A percentile compares a stretch with the other conserved stretches of the same genome.
These are phyloP conservation scores for Microvelia longipes DNA, from an alignment of 1,140 invertebrate species.

Conservation along the genomic window DNA sequence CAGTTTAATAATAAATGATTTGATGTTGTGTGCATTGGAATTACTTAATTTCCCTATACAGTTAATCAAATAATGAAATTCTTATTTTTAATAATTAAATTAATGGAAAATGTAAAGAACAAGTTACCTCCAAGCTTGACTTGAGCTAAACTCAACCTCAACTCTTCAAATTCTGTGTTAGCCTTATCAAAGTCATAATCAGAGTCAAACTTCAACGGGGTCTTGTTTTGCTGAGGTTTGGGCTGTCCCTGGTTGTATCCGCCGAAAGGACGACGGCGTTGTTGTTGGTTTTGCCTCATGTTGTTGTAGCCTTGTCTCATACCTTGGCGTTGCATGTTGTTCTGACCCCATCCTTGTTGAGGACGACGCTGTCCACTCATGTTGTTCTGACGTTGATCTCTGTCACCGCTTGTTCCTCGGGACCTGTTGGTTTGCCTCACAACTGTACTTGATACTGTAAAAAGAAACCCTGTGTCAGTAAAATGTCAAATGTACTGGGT, in stretches of 20 bases:
- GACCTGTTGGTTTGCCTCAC: slow-evolving; percentile 24
- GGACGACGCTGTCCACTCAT: neutral
- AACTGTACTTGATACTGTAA: too few relatives aligned
- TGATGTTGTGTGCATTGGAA: too few relatives aligned
- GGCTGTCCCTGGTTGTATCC: slow-evolving; percentile 17
- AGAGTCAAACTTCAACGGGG: slow-evolving; percentile 78
- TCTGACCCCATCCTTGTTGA: slow-evolving; percentile 3
- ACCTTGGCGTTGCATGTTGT: slow-evolving; percentile 22
- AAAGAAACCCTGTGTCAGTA: too few relatives aligned
- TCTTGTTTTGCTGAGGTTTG: slow-evolving; percentile 23
- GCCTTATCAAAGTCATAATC: slow-evolving; percentile 97
- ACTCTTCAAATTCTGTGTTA: slow-evolving; percentile 88
- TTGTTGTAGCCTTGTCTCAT: slow-evolving; percentile 28
- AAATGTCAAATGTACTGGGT: too few relatives aligned
- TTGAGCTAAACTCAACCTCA: slow-evolving; percentile 68
- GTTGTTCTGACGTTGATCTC: slow-evolving; percentile 6
- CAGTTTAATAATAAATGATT: too few relatives aligned
- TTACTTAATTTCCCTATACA: too few relatives aligned
- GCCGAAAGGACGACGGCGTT: slow-evolving; percentile 20
- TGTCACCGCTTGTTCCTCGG: neutral
- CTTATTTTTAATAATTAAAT: too few relatives aligned
- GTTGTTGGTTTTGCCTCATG: slow-evolving; percentile 28
- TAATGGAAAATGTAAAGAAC: too few relatives aligned
- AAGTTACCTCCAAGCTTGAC: slow-evolving; percentile 48
- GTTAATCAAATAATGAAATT: too few relatives aligned